Percentiles rank a stretch among this genome's conserved stretches.
phyloP scores from a whole-genome alignment of 2,888 invertebrate genomes.

The Eilema griseolum region DNA sequence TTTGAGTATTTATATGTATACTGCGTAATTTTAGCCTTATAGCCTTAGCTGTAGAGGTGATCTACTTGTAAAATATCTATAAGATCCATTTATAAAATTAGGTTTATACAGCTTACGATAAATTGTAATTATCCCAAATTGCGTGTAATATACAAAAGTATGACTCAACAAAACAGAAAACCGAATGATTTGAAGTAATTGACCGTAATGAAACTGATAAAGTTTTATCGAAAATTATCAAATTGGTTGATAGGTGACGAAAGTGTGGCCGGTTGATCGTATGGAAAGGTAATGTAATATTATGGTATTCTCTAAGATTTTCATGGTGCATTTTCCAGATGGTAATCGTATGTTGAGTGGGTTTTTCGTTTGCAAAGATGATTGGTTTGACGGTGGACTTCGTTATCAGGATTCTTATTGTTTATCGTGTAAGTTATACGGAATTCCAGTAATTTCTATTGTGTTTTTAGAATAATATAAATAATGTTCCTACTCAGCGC shows the following conservation, averaged over 20 bases:
- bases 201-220: constrained; percentile 22
- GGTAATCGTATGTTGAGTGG: neutral
- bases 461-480: too few species aligned
- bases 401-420: neutral
- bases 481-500: too few species aligned
- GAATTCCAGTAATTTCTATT: too few species aligned
- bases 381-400: neutral
- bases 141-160: neutral
- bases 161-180: constrained; percentile 15
- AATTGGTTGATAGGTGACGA: constrained; percentile 32
- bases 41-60: neutral
- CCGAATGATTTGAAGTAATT: constrained; percentile 26
- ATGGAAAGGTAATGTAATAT: neutral
- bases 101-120: neutral
- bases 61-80: neutral
- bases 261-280: constrained; percentile 3
- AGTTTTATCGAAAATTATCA: constrained; percentile 31
- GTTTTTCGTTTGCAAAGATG: neutral
- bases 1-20: neutral
- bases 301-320: neutral
- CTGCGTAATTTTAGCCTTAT: neutral
- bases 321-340: neutral
- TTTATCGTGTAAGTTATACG: too few species aligned
- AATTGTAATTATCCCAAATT: neutral
- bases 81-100: neutral